Evolutionary conservation across 1,140 invertebrate genomes (phyloP), one percentile per base, ranked within the genome.

Genomic region (Drosophila sp.): DNA sequence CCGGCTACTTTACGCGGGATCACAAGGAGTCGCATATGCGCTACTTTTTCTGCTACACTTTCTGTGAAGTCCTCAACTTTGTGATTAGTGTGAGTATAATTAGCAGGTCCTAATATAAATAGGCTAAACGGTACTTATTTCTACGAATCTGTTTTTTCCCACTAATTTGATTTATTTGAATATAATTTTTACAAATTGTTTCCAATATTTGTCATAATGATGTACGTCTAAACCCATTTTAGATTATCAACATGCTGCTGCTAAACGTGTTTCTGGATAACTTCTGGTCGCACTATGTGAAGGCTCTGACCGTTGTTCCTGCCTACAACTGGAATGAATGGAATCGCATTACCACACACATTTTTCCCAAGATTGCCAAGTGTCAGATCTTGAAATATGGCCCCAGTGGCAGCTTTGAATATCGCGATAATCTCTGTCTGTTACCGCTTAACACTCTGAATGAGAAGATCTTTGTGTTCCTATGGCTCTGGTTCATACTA

Each of bases 401-500:
- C 69, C 92, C 93, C 75, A 95, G 94, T 8, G 95, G 95, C 5
- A 91, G 92, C 0, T 87, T 93, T 13, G 93, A 95, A 78, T 87
- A 92, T 0, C 93, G 93, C 64, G 96, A 97, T 73, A 93, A 94
- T 7, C 92, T 97, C 0, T 97, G 96, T 76, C 93, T 97, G 5
- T 90, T 97, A 46, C 95, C 96, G 0, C 79, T 97, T 7, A 97
- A 97, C 80, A 94, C 96, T 65, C 92, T 97, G 11, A 96, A 97
- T 89, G 96, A 97, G 80, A 97, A 97, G 87, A 94, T 97, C 50
- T 97, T 96, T 78, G 93, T 95, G 8, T 94, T 97, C 50, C 87
- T 97, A 0, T 97, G 96, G 95, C 95, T 97, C 89, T 97, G 96
- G 96, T 95, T 97, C 53, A 93, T 96, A 34, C 87, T 95, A 21